A percentile compares a stretch with the other conserved stretches of the same genome.
These are phyloP conservation scores for Morone saxatilis DNA, from an alignment of 2,113 vertebrate genomes.

Conservation along the genomic window DNA sequence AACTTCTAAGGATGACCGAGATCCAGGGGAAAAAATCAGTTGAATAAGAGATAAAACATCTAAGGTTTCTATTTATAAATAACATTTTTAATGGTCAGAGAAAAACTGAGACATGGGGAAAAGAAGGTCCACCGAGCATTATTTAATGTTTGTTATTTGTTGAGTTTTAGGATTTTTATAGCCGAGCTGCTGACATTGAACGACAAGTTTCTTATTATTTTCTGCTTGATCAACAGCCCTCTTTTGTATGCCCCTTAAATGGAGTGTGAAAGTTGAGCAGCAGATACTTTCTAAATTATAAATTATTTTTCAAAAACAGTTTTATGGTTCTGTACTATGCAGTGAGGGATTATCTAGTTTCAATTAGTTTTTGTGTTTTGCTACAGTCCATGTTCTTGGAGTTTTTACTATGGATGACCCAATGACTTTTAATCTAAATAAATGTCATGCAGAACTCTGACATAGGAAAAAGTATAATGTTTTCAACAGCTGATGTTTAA, in stretches of 20 bases:
- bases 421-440: neutral
- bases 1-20: neutral
- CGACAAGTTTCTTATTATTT: neutral
- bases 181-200: neutral
- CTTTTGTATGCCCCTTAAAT: neutral
- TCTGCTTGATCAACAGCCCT: conserved; percentile 3
- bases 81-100: neutral
- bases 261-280: neutral
- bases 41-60: neutral
- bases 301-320: neutral
- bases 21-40: neutral
- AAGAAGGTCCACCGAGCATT: neutral
- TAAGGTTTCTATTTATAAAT: conserved; percentile 5
- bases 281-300: neutral
- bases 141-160: conserved; percentile 3
- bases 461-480: neutral
- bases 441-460: neutral
- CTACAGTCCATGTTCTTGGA: neutral
- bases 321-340: neutral
- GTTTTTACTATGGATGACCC: neutral
- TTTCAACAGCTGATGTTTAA: neutral
- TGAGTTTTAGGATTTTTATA: neutral
- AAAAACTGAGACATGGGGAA: neutral
- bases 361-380: neutral
- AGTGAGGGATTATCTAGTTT: neutral